Conservation (phyloP, 2,888 invertebrate species). For the Tetragonisca angustula region DNA sequence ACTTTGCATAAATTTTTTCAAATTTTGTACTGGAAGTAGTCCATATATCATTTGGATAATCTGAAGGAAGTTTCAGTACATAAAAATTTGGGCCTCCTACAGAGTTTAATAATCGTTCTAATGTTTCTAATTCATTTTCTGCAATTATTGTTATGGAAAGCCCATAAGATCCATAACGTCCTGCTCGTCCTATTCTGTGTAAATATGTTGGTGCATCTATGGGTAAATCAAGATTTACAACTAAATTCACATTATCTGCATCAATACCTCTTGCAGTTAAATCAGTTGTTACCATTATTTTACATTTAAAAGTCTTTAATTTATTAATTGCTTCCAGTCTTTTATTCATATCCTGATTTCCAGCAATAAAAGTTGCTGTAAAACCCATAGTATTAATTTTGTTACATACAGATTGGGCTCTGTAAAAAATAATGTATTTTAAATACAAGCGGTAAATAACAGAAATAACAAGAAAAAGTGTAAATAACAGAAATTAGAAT, state of each 20-base stretch:
- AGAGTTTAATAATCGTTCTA: conserved; percentile 86
- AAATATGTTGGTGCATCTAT: conserved; percentile 92
- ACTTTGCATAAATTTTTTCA: conserved; percentile 72
- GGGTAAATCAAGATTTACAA: conserved; percentile 96
- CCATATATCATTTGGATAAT: conserved; percentile 80
- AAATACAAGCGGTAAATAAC: neutral
- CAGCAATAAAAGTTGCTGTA: conserved; percentile 91
- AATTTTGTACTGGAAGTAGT: conserved; percentile 66
- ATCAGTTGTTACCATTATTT: conserved; percentile 96
- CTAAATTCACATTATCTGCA: conserved; percentile 95
- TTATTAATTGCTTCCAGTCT: conserved; percentile 91
- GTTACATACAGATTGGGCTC: conserved; percentile 92
- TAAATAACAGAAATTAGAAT: conserved; percentile 38
- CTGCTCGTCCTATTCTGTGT: conserved; percentile 98
- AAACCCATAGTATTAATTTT: conserved; percentile 90
- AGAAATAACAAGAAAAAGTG: neutral
- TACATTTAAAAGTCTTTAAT: conserved; percentile 92
- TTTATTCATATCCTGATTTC: conserved; percentile 91
- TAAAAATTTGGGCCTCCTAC: conserved; percentile 86
- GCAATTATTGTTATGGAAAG: conserved; percentile 91
- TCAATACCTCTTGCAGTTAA: conserved; percentile 97
- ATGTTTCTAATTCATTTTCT: conserved; percentile 87
- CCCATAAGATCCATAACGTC: conserved; percentile 95
- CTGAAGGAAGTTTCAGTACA: conserved; percentile 84
- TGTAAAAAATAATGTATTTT: conserved; percentile 75